Base-by-base conservation (phyloP, 1,140 invertebrate species). In the Eufriesea mexicana region DNA sequence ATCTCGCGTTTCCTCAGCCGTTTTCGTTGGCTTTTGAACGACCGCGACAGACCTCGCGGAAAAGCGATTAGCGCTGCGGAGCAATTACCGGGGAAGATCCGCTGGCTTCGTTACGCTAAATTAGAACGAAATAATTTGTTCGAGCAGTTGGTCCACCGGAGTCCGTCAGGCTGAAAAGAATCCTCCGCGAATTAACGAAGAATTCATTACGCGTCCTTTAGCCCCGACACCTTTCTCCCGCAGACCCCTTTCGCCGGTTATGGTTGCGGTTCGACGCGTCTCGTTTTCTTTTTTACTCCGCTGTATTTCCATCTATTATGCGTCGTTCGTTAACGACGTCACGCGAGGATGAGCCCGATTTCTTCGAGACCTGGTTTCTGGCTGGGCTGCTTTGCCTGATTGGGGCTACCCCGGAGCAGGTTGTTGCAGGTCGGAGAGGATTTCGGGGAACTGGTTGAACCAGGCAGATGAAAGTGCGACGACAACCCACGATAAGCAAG, bases 111-210 rank as follows among this genome's bases (percentile, higher is more conserved):
- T 84, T 77, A 84, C 64, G 67, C 49, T 73, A 73, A 85, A 86
- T 84, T 82, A 79, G 45, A 85, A 82, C 73, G 78, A 62, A 57
- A 85, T 82, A 82, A 85, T 82, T 80, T 71, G 83, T 51, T 28
- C 55, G 59, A 72, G 45, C 59, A 28, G 45, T 71, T 51, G 42
- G 18, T 73, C n/a, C n/a, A 55, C 16, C 35, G 54, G 35, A 25
- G 59, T 59, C 16, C 28, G 5, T 2, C 18, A 14, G 45, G 55
- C 2, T 64, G 66, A 80, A 80, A 72, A 54, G 78, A 28, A 72
- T 62, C 57, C 2, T 14, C 28, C 47, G 28, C 2, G 57, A 42
- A 51, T 72, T 72, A 80, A 72, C 78, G 47, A 47, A 72, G 78
- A 51, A 80, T 72, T 80, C 71, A 80, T 72, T 72, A 72, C 45